These are phyloP conservation scores for Achroia grisella DNA, from an alignment of 1,140 invertebrate species.

Conservation along the genomic window DNA sequence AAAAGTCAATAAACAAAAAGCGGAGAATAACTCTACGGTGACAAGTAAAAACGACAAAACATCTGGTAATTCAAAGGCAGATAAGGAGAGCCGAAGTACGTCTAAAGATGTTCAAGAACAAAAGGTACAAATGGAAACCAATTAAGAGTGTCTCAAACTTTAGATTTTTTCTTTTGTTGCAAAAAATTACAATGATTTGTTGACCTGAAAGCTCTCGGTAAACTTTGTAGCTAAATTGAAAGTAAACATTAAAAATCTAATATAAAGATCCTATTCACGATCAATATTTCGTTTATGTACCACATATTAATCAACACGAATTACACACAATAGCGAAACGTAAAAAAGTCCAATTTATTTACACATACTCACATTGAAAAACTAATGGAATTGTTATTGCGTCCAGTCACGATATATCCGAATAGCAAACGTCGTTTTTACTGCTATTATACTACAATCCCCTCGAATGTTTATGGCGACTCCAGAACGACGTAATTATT, in stretches of 20 bases:
- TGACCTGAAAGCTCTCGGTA: no score
- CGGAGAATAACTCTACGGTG: constrained; percentile 48
- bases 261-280: no score
- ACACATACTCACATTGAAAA: constrained; percentile 32
- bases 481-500: constrained; percentile 42
- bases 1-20: constrained; percentile 67
- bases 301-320: no score
- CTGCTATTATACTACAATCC: constrained; percentile 33
- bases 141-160: background rate
- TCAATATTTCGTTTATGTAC: no score
- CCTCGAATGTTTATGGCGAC: constrained; percentile 34
- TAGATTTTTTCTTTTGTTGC: no score
- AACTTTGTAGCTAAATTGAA: no score
- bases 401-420: constrained; percentile 32
- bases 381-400: constrained; percentile 45
- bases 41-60: constrained; percentile 49
- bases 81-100: constrained; percentile 39
- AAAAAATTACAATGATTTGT: no score
- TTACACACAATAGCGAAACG: background rate
- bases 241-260: no score
- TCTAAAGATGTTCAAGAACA: constrained; percentile 34
- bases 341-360: constrained; percentile 18
- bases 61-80: constrained; percentile 32
- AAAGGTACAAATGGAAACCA: constrained; percentile 33
- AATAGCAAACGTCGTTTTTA: constrained; percentile 32